phyloP scores from a whole-genome alignment of 2,888 invertebrate species.

The Rotaria macrura region DNA sequence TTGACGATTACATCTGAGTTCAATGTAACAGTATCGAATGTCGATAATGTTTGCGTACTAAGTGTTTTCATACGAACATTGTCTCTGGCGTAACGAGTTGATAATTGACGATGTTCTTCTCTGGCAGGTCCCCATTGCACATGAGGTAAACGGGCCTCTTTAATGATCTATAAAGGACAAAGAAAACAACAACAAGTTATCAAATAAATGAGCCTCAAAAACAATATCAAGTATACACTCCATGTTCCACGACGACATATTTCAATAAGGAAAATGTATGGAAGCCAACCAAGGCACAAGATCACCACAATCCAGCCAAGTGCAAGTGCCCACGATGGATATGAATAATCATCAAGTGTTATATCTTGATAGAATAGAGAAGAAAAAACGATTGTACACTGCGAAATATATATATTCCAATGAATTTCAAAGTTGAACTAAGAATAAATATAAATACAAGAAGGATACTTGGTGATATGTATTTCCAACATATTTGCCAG shows the following conservation, averaged over 20 bases:
- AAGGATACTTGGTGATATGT: neutral
- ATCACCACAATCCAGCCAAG: conserved; percentile 31
- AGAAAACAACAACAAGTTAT: no score
- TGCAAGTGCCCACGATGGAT: conserved; percentile 29
- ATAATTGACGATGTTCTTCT: neutral
- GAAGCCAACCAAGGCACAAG: conserved; percentile 22
- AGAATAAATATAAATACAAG: neutral
- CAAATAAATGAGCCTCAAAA: neutral
- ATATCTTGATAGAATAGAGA: conserved; percentile 20
- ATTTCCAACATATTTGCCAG: conserved; percentile 2
- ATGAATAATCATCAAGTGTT: conserved; percentile 28
- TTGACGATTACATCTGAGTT: neutral
- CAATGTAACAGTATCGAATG: neutral
- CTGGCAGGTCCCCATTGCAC: neutral
- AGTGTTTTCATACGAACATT: neutral
- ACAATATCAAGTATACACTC: neutral
- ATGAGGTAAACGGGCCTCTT: neutral
- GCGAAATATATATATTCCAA: neutral
- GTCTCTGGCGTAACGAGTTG: neutral
- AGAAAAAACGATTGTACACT: conserved; percentile 19
- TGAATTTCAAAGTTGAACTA: neutral
- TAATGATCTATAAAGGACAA: neutral
- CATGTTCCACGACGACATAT: conserved; percentile 3
- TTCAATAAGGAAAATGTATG: conserved; percentile 23
- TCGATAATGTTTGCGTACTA: neutral